Evolutionary conservation across 1,140 invertebrate genomes (phyloP), one percentile per base, ranked within the genome.

Genomic region (Diabrotica undecimpunctata): DNA sequence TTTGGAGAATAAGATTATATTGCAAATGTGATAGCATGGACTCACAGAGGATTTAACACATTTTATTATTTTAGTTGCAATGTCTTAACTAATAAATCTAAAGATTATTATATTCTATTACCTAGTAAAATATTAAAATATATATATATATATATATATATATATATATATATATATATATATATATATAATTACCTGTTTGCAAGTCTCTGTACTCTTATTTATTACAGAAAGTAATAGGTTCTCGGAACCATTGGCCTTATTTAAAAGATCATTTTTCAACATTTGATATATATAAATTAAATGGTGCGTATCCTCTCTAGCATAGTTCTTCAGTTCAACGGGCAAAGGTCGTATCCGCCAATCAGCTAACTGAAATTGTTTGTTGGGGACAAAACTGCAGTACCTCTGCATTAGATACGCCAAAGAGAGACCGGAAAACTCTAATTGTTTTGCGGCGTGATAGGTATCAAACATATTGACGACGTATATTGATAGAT

Each of bases 401-500:
- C 94, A 96, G 77, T 94, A 97, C 51, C 84, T 81, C 67, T 88
- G 83, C 7, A 99, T 78, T 4, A 99, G 79, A 79, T 89, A 88
- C 0, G 90, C 86, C 35, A 99, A 82, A 13, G 93, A 94, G 5
- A 90, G 81, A 38, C 87, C 85, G 0, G 86, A 81, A 66, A 92
- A 84, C n/a, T 86, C 83, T 0, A 99, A 81, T 0, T 87, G 80
- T 68, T 90, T 87, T 0, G 94, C 88, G 0, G 96, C 96, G 74
- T 92, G 87, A 77, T 94, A 86, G 0, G 97, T 99, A 77, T 99
- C 97, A 79, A 99, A 98, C 88, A 99, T 89, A 73, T 98, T 97
- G 0, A 99, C 95, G 12, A 99, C 78, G 76, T 99, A 99, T 0
- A 99, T 70, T 0, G 94, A 92, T 62, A 99, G 88, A 83, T 99